A percentile compares a stretch with the other conserved stretches of the same genome.
These are phyloP conservation scores for Macrocentrus cingulum DNA, from an alignment of 1,140 invertebrate genomes.

Conservation along the genomic window DNA sequence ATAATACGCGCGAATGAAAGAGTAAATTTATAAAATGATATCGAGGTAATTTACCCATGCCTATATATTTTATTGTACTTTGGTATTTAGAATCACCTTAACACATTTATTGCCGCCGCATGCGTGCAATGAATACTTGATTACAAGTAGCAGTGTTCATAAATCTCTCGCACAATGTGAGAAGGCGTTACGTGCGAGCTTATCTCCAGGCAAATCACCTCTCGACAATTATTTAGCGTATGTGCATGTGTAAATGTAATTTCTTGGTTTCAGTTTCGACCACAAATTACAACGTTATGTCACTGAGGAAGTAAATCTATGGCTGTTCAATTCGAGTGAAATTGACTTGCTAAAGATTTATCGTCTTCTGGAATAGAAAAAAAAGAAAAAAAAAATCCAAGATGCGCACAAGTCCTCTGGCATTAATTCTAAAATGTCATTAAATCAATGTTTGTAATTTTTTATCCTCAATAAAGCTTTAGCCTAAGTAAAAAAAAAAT, in stretches of 20 bases:
- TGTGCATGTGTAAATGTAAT: background rate
- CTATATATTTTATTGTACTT: constrained; percentile 7
- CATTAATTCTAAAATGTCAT: no score
- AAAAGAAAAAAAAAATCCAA: no score
- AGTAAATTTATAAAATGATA: constrained; percentile 23
- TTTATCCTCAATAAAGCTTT: no score
- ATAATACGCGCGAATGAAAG: constrained; percentile 40
- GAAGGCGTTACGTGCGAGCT: constrained; percentile 24
- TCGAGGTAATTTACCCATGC: constrained; percentile 1
- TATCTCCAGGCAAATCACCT: constrained; percentile 15
- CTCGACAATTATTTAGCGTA: background rate
- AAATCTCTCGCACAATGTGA: constrained; percentile 26
- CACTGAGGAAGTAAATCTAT: background rate
- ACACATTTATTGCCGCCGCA: background rate
- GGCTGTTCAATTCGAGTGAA: no score
- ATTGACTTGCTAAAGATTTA: no score
- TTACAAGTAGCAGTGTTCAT: constrained; percentile 30
- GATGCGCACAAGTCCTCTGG: no score
- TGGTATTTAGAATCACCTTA: constrained; percentile 5
- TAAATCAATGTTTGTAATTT: no score
- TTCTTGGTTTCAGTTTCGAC: background rate
- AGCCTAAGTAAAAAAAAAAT: no score
- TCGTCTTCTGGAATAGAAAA: no score
- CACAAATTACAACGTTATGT: background rate
- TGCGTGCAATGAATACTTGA: constrained; percentile 17